Base-by-base conservation (phyloP, 2,113 vertebrate genomes). In the Pimephales promelas region DNA sequence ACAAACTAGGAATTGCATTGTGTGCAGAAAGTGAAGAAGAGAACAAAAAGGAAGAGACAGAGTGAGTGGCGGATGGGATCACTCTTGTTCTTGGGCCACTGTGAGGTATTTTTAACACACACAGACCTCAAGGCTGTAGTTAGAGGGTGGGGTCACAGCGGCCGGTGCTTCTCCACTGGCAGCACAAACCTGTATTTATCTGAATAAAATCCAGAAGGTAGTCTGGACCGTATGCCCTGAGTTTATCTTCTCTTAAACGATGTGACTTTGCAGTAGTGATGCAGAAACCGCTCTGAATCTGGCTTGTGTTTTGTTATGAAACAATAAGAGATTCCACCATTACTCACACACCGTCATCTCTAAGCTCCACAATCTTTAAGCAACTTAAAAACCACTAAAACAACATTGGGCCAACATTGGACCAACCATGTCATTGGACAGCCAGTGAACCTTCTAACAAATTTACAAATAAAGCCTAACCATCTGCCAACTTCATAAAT, bases 51-150 rank as follows among this genome's bases (percentile, higher is more conserved):
- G 13, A 80, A 47, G 47, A 81, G 62, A 16, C 28, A 9, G 40
- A 16, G 36, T 20, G 57, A 18, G 10, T 47, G 34, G n/a, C 59
- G 49, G 77, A 79, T 24, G 13, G 76, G 40, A 61, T 79, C 36
- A 47, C 78, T 80, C 76, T 62, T 54, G 78, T 73, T 70, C 56
- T 40, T 59, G 84, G 70, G 78, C 57, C 49, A 84, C 45, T 72
- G 59, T 20, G 31, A 62, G 73, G 22, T 85, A 85, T 85, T 85
- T 85, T 81, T 81, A 80, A 52, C 57, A 2, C 59, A 43, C 54
- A 31, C 26, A 80, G 66, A 56, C 57, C 78, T 85, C 77, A 85
- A 73, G 84, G 79, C 79, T 79, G 78, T 81, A 54, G n/a, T 81
- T 62, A 61, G 71, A 73, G 83, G 83, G 83, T 71, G 76, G 83